Evolutionary conservation across 2,888 invertebrate genomes (phyloP).

Genomic region (Nomada ferruginata): DNA sequence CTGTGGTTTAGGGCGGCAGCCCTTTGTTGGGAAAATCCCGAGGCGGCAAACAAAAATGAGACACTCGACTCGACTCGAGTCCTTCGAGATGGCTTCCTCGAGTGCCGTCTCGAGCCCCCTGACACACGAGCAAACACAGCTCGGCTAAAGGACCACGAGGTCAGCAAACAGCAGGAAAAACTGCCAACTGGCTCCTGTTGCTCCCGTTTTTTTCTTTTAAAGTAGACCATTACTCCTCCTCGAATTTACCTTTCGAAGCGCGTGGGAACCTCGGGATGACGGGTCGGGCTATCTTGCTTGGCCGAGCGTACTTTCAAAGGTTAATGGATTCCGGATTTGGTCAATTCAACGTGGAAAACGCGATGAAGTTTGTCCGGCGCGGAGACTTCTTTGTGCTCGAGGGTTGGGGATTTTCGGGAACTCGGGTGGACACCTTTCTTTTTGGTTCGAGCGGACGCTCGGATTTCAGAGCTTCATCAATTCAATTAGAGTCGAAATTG

Average conservation of each 20-base stretch:
- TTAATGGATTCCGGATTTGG: slow-evolving; percentile 43
- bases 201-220: slow-evolving; percentile 67
- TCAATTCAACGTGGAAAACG: slow-evolving; percentile 20
- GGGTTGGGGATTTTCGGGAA: not conserved
- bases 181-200: slow-evolving; percentile 56
- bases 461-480: no score
- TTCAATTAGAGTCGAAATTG: no score
- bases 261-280: slow-evolving; percentile 32
- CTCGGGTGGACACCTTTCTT: not conserved
- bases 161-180: slow-evolving; percentile 67
- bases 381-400: not conserved
- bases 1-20: slow-evolving; percentile 30
- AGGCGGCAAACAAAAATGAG: slow-evolving; percentile 73
- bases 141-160: slow-evolving; percentile 59
- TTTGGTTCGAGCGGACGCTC: no score
- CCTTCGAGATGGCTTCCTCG: slow-evolving; percentile 67
- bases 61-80: slow-evolving; percentile 66
- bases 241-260: slow-evolving; percentile 21
- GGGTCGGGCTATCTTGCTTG: not conserved
- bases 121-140: slow-evolving; percentile 68
- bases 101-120: slow-evolving; percentile 50
- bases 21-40: slow-evolving; percentile 72
- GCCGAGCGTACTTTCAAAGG: not conserved
- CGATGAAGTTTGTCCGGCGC: slow-evolving; percentile 17
- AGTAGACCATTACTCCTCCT: slow-evolving; percentile 1